A percentile compares a stretch with the other conserved stretches of the same genome.
phyloP scores from a whole-genome alignment of 2,888 invertebrate genomes.

The Geophilus truncorum region DNA sequence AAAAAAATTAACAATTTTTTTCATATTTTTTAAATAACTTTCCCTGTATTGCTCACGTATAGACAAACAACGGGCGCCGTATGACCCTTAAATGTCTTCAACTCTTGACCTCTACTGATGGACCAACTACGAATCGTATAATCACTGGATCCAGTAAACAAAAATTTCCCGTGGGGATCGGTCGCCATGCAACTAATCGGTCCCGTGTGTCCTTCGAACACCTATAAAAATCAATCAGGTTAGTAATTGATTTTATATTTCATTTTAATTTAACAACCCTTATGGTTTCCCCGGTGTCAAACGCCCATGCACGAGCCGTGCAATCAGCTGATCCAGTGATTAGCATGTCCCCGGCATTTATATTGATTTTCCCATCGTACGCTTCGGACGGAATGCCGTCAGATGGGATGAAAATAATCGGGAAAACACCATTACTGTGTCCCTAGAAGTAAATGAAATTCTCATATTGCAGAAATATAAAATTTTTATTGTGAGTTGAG shows the following conservation, averaged over 20 bases:
- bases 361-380: slow-evolving; percentile 43
- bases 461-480: not conserved
- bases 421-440: slow-evolving; percentile 52
- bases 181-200: slow-evolving; percentile 52
- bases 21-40: not conserved
- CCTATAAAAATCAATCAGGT: slow-evolving; percentile 35
- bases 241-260: not conserved
- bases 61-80: slow-evolving; percentile 50
- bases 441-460: slow-evolving; percentile 45
- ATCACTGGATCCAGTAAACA: slow-evolving; percentile 53
- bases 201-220: slow-evolving; percentile 49
- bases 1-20: not conserved
- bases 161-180: slow-evolving; percentile 47
- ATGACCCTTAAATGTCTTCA: slow-evolving; percentile 50
- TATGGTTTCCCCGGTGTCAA: slow-evolving; percentile 49
- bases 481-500: not conserved
- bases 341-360: slow-evolving; percentile 46
- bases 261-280: slow-evolving; percentile 38
- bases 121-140: slow-evolving; percentile 51
- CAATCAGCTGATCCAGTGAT: slow-evolving; percentile 53
- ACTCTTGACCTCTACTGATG: slow-evolving; percentile 47
- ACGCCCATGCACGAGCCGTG: slow-evolving; percentile 52
- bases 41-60: slow-evolving; percentile 43
- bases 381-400: slow-evolving; percentile 40
- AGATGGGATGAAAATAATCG: slow-evolving; percentile 52